Percentiles rank a stretch among this genome's conserved stretches.
Conservation (phyloP, 2,797 vertebrate genomes). For the Nannoperca australis region DNA sequence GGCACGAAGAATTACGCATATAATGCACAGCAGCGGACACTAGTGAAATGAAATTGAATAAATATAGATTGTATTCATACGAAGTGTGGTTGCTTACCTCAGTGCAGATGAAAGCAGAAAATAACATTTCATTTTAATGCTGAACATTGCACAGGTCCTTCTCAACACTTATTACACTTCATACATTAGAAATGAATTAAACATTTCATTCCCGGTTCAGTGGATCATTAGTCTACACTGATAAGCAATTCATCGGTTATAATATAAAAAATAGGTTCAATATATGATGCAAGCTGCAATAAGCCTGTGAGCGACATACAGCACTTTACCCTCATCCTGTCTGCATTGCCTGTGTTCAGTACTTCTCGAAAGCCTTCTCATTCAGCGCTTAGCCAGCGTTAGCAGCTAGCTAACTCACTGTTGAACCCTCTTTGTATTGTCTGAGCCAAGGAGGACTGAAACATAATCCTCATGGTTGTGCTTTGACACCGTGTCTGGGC, state of each 20-base stretch:
- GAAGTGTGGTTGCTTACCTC: conserved; percentile 3
- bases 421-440: not conserved
- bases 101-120: conserved; percentile 15
- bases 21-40: conserved; percentile 22
- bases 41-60: conserved; percentile 49
- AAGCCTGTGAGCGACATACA: conserved; percentile 9
- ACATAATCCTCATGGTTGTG: not conserved
- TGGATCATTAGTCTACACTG: not conserved
- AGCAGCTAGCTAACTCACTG: not conserved
- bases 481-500: not conserved
- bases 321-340: not conserved
- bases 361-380: not conserved
- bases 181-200: not conserved
- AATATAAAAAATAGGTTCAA: not conserved
- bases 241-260: not conserved
- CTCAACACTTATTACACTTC: not conserved
- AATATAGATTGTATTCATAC: conserved; percentile 49
- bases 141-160: not conserved
- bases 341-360: not conserved
- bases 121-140: not conserved
- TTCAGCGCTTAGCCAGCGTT: not conserved
- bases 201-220: not conserved
- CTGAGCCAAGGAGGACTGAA: not conserved
- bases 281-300: not conserved
- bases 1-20: conserved; percentile 33